Base-by-base conservation (phyloP, 2,797 vertebrate species). In the Parauchenoglanis ngamensis region DNA sequence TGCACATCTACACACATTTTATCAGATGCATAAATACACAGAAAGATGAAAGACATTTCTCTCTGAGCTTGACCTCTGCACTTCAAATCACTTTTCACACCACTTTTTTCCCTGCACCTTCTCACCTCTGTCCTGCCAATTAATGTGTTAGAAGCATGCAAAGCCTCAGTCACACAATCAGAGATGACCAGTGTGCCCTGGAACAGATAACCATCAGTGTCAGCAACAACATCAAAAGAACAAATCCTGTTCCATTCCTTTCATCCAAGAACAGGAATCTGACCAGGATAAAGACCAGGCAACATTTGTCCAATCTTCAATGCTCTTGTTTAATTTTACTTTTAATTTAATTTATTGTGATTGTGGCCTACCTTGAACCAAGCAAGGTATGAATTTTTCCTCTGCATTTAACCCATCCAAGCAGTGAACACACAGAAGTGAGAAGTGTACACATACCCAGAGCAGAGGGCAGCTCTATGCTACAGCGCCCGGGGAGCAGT, bases 21-120 rank as follows among this genome's bases (percentile, higher is more conserved):
- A 52, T 84, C 78, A 89, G 79, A 85, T 89, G 89, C 81, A 88
- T 86, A 81, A 68, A 83, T 88, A 89, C 73, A 87, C 85, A 61
- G 52, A 86, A 70, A 79, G 70, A 76, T 49, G 72, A 59, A 86
- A 72, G 54, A 7, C 25, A 28, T 61, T 73, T 61, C n/a, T 70
- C 6, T 46, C 19, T 17, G 1, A 81, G 54, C 28, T 81, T 15
- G 25, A 28, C 52, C 40, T 10, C 10, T 49, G 25, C 23, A 49
- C 59, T 13, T 40, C 49, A 28, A 31, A 35, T 11, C 25, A 72
- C 79, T 75, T 25, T 59, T 85, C 23, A n/a, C 83, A 56, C 12
- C 21, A 80, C 19, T 35, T 56, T 70, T 72, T 23, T 57, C 23
- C 25, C 65, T 72, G 12, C 40, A 63, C 57, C 31, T 40, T 67